Evolutionary conservation across 2,113 vertebrate genomes (phyloP).

Genomic region (Oophaga pumilio): DNA sequence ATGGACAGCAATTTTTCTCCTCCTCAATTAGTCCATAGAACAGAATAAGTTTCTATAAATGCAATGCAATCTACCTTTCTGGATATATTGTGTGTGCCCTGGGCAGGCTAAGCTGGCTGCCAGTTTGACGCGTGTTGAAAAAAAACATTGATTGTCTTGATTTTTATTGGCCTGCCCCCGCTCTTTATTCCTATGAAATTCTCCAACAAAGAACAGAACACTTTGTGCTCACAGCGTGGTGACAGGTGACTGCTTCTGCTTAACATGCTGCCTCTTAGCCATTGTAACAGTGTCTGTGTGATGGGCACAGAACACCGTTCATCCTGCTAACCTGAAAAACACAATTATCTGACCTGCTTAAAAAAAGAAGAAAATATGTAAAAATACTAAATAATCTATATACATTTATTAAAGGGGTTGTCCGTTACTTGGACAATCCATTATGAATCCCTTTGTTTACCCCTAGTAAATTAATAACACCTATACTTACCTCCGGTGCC

Average conservation of each 20-base stretch:
- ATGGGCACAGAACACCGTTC: not conserved
- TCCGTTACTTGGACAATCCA: no score
- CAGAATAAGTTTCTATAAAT: not conserved
- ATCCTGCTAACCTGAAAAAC: not conserved
- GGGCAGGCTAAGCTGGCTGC: not conserved
- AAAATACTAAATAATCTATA: not conserved
- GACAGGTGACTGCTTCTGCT: not conserved
- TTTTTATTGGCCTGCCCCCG: constrained; percentile 26
- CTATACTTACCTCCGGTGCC: no score
- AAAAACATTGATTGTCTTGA: constrained; percentile 35
- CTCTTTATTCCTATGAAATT: constrained; percentile 12
- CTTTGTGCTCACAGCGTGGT: constrained; percentile 1
- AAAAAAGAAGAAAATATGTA: not conserved
- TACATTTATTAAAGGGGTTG: not conserved
- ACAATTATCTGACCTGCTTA: not conserved
- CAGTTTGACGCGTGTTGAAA: not conserved
- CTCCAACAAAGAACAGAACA: constrained; percentile 38
- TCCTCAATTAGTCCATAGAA: not conserved
- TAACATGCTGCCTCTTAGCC: not conserved
- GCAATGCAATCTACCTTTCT: not conserved
- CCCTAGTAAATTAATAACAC: no score
- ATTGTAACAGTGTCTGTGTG: not conserved
- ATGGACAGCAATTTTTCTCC: not conserved
- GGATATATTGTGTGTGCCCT: not conserved
- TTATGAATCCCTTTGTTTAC: no score